Evolutionary conservation across 2,797 vertebrate species (phyloP), one percentile per base, ranked within the genome.

Genomic region (Sphaeramia orbicularis): DNA sequence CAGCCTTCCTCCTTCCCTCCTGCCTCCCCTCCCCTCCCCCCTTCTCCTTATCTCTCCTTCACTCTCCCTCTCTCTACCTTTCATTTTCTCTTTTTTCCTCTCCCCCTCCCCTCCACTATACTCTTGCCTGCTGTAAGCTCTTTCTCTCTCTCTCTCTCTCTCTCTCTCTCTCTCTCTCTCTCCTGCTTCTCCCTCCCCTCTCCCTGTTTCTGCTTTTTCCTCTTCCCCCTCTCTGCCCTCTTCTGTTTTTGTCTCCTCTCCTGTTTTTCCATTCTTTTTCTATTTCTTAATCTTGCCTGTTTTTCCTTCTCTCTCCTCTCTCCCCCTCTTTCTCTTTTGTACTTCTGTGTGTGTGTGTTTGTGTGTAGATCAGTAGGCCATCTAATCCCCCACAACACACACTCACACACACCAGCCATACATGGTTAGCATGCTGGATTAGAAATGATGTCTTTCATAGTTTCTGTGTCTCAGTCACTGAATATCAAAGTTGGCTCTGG

Each of bases 281-380:
- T 65, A 18, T 71, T 66, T 78, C 65, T 60, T 86, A 76, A 75
- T 84, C 74, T 79, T 62, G 16, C 62, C 74, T 41, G 71, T 41
- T 74, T 70, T 71, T 43, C 44, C 27, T 59, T 10, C 44, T 75
- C 65, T 59, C 13, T 18, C 10, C 15, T 36, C 30, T 14, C n/a
- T 63, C 58, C 14, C 16, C 32, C 24, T 15, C 24, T 19, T 24
- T 16, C 15, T 42, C 37, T 30, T 16, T 16, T 74, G 21, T 54
- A 53, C 76, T 82, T 73, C 10, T 51, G 16, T 18, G n/a, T 78
- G 41, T 78, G 41, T 65, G 52, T 74, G 71, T 83, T 57, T 85
- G 56, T 82, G 73, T 85, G 70, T 69, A 67, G 74, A 84, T 84
- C 77, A 81, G 62, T 74, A 68, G 76, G 71, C 65, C 74, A 84